Base-by-base conservation (phyloP, 2,888 invertebrate genomes). In the Candidula unifasciata region DNA sequence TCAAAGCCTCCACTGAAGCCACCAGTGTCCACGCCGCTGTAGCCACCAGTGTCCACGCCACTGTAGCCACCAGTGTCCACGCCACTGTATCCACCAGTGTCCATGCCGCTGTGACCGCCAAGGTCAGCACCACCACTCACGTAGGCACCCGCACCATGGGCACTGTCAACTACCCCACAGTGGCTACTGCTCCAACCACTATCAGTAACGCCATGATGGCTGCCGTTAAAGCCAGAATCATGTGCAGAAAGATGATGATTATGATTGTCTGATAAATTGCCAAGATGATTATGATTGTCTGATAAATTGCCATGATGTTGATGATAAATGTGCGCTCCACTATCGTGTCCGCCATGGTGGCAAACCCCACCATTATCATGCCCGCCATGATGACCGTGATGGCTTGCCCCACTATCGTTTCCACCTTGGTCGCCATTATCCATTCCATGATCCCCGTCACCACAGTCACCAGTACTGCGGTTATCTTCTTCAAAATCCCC, bases 161-260 rank as follows among this genome's bases (percentile, higher is more conserved):
- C 27, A 52, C n/a, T 76, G 13, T 57, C 57, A 54, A 10, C 57
- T 30, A 52, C 57, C 21, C 54, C 57, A 73, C 37, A 21, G 33
- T 52, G 21, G 37, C 37, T 73, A 35, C 68, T 83, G 35, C 8
- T 18, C 37, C 73, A 44, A 73, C 37, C 52, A 73, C 18, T 73
- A n/a, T 37, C 37, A 13, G 5, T 37, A n/a, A 73, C 35, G 33
- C 18, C 52, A 77, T 30, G 24, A n/a, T 57, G 18, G n/a, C 27
- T 77, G 8, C 30, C 30, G 33, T 30, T 77, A 3, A 18, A 27
- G 24, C 21, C 52, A 77, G 27, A n/a, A 37, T 52, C 24, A 76
- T 3, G 44, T 13, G 8, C 44, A 44, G 44, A 44, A 76, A 24
- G 30, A 76, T 21, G 30, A 76, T 52, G 30, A 37, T 52, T 8